Conservation (phyloP, 1,140 invertebrate species). For the Cepaea nemoralis region DNA sequence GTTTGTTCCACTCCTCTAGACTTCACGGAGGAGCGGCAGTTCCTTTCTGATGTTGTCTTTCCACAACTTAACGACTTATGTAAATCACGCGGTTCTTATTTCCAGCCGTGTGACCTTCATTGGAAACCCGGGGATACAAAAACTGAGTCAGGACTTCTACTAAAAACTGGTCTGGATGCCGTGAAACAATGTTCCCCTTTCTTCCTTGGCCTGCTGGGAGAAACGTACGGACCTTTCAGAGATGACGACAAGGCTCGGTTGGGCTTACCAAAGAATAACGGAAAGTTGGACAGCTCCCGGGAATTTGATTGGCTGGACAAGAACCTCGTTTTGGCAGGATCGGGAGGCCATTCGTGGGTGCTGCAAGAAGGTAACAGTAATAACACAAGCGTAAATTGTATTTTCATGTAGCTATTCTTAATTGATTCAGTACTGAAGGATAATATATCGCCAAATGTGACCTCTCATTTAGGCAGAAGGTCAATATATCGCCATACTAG, state of each 20-base stretch:
- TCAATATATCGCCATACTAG: no score
- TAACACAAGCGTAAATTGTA: neutral
- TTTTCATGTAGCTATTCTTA: no score
- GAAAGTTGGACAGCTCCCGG: no score
- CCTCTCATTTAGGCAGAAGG: no score
- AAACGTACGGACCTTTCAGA: slow-evolving; percentile 66
- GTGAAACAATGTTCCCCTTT: slow-evolving; percentile 64
- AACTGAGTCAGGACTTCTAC: slow-evolving; percentile 54
- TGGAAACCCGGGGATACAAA: slow-evolving; percentile 57
- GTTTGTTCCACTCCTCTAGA: slow-evolving; percentile 66
- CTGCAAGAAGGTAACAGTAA: slow-evolving; percentile 50
- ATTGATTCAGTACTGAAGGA: no score
- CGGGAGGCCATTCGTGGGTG: slow-evolving; percentile 66
- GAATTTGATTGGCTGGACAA: slow-evolving; percentile 59
- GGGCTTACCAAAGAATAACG: no score
- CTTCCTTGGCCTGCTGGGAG: slow-evolving; percentile 68
- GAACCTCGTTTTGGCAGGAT: slow-evolving; percentile 62
- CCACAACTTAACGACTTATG: slow-evolving; percentile 60
- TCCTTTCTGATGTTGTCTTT: slow-evolving; percentile 57
- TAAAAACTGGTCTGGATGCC: slow-evolving; percentile 61
- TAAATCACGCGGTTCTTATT: slow-evolving; percentile 56
- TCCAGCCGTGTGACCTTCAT: slow-evolving; percentile 61
- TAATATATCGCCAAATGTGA: no score
- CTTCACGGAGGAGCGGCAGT: slow-evolving; percentile 63
- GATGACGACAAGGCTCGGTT: slow-evolving; percentile 34